A percentile compares a stretch with the other conserved stretches of the same genome.
Evolutionary conservation across 2,113 vertebrate species (phyloP).

Genomic region (Onychostoma macrolepis): DNA sequence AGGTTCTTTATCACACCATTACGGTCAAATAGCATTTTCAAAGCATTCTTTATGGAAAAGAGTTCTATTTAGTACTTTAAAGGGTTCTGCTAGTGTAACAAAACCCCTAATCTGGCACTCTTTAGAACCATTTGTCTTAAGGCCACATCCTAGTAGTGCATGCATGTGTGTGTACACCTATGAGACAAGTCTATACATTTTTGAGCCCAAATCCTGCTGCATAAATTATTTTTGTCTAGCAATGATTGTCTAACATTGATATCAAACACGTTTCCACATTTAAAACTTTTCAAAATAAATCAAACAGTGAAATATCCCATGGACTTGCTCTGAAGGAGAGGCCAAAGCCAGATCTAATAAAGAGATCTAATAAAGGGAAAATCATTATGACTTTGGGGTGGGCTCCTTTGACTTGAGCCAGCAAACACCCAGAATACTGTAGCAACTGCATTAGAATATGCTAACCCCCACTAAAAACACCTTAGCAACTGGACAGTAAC

Average conservation of each 20-base stretch:
- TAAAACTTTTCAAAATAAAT: neutral
- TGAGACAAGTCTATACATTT: too few species aligned
- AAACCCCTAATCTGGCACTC: too few species aligned
- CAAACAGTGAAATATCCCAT: neutral
- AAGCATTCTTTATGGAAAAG: too few species aligned
- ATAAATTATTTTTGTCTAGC: neutral
- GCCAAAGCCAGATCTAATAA: neutral
- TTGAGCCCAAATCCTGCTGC: neutral
- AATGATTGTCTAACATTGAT: neutral
- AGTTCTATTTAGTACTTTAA: too few species aligned
- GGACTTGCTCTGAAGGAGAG: neutral
- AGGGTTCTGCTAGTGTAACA: too few species aligned
- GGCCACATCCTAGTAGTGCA: too few species aligned
- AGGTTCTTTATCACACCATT: too few species aligned
- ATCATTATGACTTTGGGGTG: neutral
- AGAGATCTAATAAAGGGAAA: neutral
- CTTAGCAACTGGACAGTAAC: too few species aligned
- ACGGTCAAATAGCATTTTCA: too few species aligned
- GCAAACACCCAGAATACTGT: neutral
- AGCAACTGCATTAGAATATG: neutral
- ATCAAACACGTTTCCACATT: neutral
- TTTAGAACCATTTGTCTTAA: too few species aligned
- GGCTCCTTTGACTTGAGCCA: neutral
- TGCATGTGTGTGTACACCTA: too few species aligned
- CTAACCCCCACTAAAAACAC: neutral